phyloP scores from a whole-genome alignment of 2,113 vertebrate genomes.

The Sminthopsis crassicaudata region DNA sequence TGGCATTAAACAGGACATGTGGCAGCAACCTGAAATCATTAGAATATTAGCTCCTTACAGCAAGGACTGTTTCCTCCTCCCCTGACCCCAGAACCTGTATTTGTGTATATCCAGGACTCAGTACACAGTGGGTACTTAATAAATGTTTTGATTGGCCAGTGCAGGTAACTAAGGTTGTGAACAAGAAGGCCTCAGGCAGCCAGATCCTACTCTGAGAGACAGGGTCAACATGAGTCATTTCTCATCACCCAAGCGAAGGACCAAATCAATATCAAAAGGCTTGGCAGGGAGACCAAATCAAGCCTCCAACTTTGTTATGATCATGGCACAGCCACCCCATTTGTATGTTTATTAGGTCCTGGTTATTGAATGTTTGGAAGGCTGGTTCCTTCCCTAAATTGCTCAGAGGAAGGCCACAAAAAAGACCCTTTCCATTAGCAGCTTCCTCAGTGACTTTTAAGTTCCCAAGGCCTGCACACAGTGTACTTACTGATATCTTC shows the following conservation, averaged over 20 bases:
- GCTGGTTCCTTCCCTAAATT: constrained; percentile 46
- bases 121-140: neutral
- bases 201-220: constrained; percentile 27
- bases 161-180: constrained; percentile 27
- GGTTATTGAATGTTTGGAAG: constrained; percentile 61
- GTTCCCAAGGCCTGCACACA: neutral
- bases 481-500: neutral
- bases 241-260: constrained; percentile 17
- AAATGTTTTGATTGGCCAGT: neutral
- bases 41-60: neutral
- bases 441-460: constrained; percentile 23
- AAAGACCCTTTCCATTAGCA: constrained; percentile 32
- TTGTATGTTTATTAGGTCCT: constrained; percentile 68
- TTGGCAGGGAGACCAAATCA: constrained; percentile 50
- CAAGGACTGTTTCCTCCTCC: neutral
- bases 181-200: constrained; percentile 41
- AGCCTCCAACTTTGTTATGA: constrained; percentile 34
- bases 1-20: neutral
- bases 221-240: neutral
- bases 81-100: neutral
- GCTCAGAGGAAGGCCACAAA: constrained; percentile 40
- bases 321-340: constrained; percentile 36
- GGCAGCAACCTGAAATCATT: neutral
- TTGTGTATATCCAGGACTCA: neutral
- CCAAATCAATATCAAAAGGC: constrained; percentile 5